Conservation (phyloP, 2,888 invertebrate genomes). For the Cyclophora albipunctata region DNA sequence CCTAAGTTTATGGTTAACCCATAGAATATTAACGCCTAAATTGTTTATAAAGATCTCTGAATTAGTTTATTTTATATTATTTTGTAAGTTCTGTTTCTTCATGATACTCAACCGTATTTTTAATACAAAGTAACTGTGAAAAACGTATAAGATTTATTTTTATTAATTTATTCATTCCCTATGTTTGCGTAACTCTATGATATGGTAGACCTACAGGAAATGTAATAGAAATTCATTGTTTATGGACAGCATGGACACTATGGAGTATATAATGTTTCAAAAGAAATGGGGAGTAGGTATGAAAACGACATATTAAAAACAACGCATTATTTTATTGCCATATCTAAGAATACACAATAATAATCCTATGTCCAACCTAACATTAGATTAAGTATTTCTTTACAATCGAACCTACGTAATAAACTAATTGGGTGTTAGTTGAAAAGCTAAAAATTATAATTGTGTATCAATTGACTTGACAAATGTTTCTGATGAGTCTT, state of each 20-base stretch:
- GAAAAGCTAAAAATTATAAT: constrained; percentile 50
- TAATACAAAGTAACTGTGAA: constrained; percentile 14
- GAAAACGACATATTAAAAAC: constrained; percentile 37
- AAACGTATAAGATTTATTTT: constrained; percentile 1
- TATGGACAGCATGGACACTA: too few relatives aligned
- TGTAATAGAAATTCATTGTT: too few relatives aligned
- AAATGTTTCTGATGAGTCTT: constrained; percentile 48
- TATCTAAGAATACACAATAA: constrained; percentile 71
- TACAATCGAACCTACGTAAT: neutral
- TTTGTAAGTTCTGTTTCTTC: constrained; percentile 19
- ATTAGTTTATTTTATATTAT: constrained; percentile 12
- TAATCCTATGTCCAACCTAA: constrained; percentile 51
- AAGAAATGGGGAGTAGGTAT: constrained; percentile 22
- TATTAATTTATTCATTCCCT: constrained; percentile 12
- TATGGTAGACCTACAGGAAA: neutral
- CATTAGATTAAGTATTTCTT: constrained; percentile 16
- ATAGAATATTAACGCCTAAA: constrained; percentile 1
- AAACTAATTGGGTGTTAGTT: constrained; percentile 16
- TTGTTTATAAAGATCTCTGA: constrained; percentile 20
- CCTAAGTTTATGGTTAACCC: too few relatives aligned
- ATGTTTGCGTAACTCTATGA: constrained; percentile 2
- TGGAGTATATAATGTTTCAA: too few relatives aligned
- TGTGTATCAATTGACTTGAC: constrained; percentile 62
- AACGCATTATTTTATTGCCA: constrained; percentile 66
- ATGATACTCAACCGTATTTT: constrained; percentile 19